Evolutionary conservation across 2,113 vertebrate species (phyloP), one percentile per base, ranked within the genome.

Genomic region (Chloebia gouldiae): DNA sequence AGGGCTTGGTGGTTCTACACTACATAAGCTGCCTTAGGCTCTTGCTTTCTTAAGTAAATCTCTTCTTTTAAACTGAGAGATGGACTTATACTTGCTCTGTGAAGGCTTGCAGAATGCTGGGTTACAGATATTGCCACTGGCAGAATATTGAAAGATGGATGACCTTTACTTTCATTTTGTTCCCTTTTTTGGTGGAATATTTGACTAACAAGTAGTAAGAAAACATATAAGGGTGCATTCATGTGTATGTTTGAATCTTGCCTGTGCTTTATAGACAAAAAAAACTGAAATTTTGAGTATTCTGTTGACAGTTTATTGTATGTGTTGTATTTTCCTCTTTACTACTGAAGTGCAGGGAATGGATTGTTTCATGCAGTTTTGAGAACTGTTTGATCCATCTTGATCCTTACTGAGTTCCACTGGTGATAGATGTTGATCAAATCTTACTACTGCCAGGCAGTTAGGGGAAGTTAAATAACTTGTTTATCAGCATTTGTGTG

Each of bases 401-500:
- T 61, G 31, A 14, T 65, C 22, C 19, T 47, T 79, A 18, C 7
- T 71, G 47, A 49, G 14, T 65, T 61, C 45, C 16, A 4, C 5
- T 39, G 22, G 31, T 51, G 56, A 23, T 45, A 24, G 15, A 14
- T 24, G 13, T 66, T 86, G n/a, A 21, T 59, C 15, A 22, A 39
- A 39, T 64, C 45, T 21, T 84, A 21, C 24, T 45, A 6, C 14
- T 50, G 35, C 37, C n/a, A 71, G 50, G 9, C 13, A 27, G 17
- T 31, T 2, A 10, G 56, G 27, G 11, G 25, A 33, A 47, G n/a
- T 47, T 69, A 23, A 42, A 24, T 37, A 3, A 49, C 23, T 7
- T 44, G 12, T 42, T 70, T 27, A 30, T 21, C 35, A 49, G 24
- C 8, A 21, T 19, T 31, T 42, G 21, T 14, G 13, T 0, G 0